Conservation (phyloP, 2,797 vertebrate genomes). For the Petrocephalus sullivani region DNA sequence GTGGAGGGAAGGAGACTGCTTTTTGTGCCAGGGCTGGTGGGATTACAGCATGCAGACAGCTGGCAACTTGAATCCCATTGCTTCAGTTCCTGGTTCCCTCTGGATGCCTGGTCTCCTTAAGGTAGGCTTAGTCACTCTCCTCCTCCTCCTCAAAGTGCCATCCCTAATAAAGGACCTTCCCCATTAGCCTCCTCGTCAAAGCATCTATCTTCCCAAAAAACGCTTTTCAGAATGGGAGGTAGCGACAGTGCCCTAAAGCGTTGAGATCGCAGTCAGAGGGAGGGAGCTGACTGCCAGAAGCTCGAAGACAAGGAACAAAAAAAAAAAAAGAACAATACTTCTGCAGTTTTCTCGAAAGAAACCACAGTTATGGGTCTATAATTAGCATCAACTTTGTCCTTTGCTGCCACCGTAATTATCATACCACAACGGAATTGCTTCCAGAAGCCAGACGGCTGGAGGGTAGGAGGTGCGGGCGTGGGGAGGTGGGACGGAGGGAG, state of each 20-base stretch:
- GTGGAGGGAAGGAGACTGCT: neutral
- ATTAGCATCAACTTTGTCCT: slow-evolving; percentile 1
- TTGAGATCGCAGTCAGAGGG: neutral
- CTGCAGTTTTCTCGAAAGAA: neutral
- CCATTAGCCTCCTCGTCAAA: neutral
- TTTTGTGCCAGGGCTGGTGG: neutral
- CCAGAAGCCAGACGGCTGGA: neutral
- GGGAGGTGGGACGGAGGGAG: neutral
- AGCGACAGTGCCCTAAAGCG: neutral
- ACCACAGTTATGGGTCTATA: neutral
- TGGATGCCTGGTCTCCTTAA: neutral
- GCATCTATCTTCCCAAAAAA: neutral
- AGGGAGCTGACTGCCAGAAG: neutral
- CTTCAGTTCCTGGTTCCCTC: neutral
- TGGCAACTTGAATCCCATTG: neutral
- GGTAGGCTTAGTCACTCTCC: neutral
- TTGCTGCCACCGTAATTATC: neutral
- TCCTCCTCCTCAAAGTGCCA: neutral
- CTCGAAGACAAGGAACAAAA: neutral
- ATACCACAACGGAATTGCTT: neutral
- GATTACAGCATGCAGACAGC: neutral
- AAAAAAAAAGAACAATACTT: neutral
- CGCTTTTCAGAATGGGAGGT: neutral
- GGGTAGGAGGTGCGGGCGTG: neutral
- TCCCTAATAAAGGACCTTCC: neutral